Percentiles rank a stretch among this genome's conserved stretches.
phyloP scores from a whole-genome alignment of 2,888 invertebrate genomes.

The Polymixis lichenea region DNA sequence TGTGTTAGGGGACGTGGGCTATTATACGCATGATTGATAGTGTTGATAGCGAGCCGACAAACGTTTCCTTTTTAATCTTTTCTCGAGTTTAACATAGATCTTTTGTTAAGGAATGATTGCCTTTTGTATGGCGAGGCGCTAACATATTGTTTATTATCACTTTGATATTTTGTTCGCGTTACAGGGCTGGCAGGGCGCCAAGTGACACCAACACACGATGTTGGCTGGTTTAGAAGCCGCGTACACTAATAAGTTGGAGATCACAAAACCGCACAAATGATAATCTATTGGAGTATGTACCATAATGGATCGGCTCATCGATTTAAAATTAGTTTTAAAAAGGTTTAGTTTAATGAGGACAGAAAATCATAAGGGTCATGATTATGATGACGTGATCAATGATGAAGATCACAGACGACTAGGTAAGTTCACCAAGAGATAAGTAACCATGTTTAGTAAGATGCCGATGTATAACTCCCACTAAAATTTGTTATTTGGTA shows the following conservation, averaged over 20 bases:
- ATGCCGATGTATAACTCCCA: no score
- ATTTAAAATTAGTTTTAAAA: background rate
- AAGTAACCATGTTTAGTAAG: no score
- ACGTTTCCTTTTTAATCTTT: constrained; percentile 82
- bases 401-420: background rate
- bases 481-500: no score
- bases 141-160: constrained; percentile 58
- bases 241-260: constrained; percentile 51
- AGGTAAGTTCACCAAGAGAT: no score
- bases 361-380: background rate
- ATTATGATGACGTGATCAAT: background rate
- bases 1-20: constrained; percentile 86
- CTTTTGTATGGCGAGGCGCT: constrained; percentile 60
- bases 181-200: constrained; percentile 56
- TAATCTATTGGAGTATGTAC: constrained; percentile 26
- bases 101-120: constrained; percentile 69
- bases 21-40: constrained; percentile 88
- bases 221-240: constrained; percentile 48
- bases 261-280: constrained; percentile 34
- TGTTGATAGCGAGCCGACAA: constrained; percentile 82
- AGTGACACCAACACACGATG: constrained; percentile 59
- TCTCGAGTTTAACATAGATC: constrained; percentile 70
- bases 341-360: background rate
- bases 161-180: constrained; percentile 60
- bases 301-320: background rate